Evolutionary conservation across 2,888 invertebrate species (phyloP).

Genomic region (Caradrina clavipalpis): DNA sequence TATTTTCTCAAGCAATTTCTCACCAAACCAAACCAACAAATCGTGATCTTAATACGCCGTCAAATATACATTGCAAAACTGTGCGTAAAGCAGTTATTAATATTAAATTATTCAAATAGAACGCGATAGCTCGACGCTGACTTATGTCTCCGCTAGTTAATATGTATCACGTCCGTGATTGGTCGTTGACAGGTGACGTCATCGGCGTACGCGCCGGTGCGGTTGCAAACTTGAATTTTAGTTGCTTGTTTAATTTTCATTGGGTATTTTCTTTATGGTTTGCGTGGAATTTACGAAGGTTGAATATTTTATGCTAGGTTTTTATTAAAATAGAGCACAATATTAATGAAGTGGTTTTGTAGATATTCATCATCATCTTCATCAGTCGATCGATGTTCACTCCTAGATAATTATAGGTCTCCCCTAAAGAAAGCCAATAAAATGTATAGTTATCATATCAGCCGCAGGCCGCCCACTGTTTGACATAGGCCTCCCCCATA

Average conservation of each 20-base stretch:
- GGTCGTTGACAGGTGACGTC: slow-evolving; percentile 80
- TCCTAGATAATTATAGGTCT: no score
- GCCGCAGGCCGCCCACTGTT: no score
- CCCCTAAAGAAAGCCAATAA: no score
- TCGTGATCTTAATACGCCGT: slow-evolving; percentile 46
- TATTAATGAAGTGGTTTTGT: not conserved
- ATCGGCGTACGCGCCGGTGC: slow-evolving; percentile 64
- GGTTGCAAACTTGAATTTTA: slow-evolving; percentile 59
- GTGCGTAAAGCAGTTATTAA: slow-evolving; percentile 59
- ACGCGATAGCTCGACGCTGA: slow-evolving; percentile 60
- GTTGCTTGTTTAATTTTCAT: slow-evolving; percentile 51
- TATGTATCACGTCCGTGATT: slow-evolving; percentile 79
- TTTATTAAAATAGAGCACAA: not conserved
- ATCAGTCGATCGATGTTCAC: no score
- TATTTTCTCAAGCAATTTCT: slow-evolving; percentile 8
- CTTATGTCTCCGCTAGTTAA: slow-evolving; percentile 72
- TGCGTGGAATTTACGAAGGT: slow-evolving; percentile 15
- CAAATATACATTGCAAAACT: slow-evolving; percentile 50
- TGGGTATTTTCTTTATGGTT: slow-evolving; percentile 44
- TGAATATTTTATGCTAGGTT: not conserved
- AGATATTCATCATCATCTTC: not conserved
- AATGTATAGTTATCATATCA: no score
- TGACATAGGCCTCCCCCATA: no score
- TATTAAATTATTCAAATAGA: slow-evolving; percentile 66
- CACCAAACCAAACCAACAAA: slow-evolving; percentile 15